Evolutionary conservation across 2,888 invertebrate species (phyloP).

Genomic region (Aromia moschata): DNA sequence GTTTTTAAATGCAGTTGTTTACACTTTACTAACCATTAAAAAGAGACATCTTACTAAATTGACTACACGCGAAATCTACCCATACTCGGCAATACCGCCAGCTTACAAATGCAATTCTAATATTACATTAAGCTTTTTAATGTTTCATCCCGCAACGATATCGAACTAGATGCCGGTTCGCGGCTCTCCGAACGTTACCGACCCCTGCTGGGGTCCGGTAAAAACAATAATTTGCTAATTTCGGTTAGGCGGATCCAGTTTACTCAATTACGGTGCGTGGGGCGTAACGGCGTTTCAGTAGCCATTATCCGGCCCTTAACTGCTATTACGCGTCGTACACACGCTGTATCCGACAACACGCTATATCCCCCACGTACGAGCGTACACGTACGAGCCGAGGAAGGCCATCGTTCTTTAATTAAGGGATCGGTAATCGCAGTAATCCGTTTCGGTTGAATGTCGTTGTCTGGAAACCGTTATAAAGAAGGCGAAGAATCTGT

Average conservation of each 20-base stretch:
- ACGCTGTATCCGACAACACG: slow-evolving; percentile 46
- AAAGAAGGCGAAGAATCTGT: no score
- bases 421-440: slow-evolving; percentile 25
- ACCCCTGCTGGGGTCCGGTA: slow-evolving; percentile 15
- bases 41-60: no score
- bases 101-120: no score
- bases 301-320: slow-evolving; percentile 59
- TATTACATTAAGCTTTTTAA: no score
- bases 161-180: no score
- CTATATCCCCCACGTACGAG: slow-evolving; percentile 11
- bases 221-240: slow-evolving; percentile 52
- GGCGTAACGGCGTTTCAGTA: slow-evolving; percentile 54
- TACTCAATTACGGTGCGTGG: slow-evolving; percentile 56
- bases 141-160: no score
- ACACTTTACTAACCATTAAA: no score
- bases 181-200: slow-evolving; percentile 4
- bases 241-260: slow-evolving; percentile 55
- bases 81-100: no score
- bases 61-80: no score
- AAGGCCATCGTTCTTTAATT: slow-evolving; percentile 43
- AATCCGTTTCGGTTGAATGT: slow-evolving; percentile 20
- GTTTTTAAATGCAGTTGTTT: no score
- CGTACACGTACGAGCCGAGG: slow-evolving; percentile 28
- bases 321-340: slow-evolving; percentile 55
- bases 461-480: not conserved